Conservation (phyloP, 2,888 invertebrate genomes). For the Plusia festucae region DNA sequence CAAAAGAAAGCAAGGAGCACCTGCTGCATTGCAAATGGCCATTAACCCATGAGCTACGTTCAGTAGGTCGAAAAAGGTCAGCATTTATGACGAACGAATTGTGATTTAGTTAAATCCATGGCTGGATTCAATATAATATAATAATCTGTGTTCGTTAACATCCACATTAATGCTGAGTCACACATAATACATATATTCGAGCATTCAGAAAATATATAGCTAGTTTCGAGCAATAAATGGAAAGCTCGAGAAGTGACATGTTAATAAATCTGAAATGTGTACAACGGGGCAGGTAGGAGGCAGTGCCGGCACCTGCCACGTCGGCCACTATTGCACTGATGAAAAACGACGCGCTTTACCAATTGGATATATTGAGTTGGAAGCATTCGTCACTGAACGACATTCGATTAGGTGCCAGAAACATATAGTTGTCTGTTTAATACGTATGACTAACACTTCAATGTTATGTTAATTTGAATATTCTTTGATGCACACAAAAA, state of each 20-base stretch:
- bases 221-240: conserved; percentile 23
- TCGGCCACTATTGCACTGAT: conserved; percentile 30
- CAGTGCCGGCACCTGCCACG: conserved; percentile 31
- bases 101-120: conserved; percentile 2
- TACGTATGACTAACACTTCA: conserved; percentile 7
- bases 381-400: conserved; percentile 46
- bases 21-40: neutral
- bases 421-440: neutral
- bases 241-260: conserved; percentile 30
- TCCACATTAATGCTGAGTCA: too few species aligned
- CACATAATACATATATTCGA: too few species aligned
- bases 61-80: conserved; percentile 1
- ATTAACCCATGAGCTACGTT: neutral
- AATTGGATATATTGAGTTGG: conserved; percentile 35
- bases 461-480: neutral
- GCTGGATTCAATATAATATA: conserved; percentile 14
- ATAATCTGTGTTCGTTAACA: too few species aligned
- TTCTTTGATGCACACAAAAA: too few species aligned
- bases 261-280: conserved; percentile 38
- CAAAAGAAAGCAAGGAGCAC: neutral
- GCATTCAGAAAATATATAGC: conserved; percentile 20
- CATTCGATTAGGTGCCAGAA: conserved; percentile 46
- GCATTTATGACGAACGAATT: neutral
- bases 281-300: conserved; percentile 18
- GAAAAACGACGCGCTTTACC: conserved; percentile 38